These are phyloP conservation scores for Microcebus ravelobensis DNA, from an alignment of 2,113 vertebrate species.

Conservation along the genomic window DNA sequence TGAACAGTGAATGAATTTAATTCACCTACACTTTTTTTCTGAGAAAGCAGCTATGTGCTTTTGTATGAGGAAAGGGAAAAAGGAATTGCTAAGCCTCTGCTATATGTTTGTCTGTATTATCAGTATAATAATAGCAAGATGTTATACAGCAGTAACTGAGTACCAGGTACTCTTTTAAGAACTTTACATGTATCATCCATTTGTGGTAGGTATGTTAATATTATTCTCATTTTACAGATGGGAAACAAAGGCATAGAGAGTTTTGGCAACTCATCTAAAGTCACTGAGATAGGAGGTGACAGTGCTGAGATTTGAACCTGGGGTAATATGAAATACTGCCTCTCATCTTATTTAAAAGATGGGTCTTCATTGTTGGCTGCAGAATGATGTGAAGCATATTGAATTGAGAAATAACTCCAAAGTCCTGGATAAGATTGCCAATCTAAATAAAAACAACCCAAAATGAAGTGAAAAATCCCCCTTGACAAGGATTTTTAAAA, in stretches of 20 bases:
- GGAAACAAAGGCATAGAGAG: neutral
- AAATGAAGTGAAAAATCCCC: neutral
- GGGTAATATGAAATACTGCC: neutral
- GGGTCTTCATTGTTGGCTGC: neutral
- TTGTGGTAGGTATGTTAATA: neutral
- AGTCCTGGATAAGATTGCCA: neutral
- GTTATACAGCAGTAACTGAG: neutral
- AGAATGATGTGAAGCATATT: neutral
- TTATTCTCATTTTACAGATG: neutral
- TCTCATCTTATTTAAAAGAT: neutral
- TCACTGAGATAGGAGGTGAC: neutral
- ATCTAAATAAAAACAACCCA: constrained; percentile 48
- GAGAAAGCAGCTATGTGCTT: neutral
- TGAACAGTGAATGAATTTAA: neutral
- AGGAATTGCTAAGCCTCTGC: neutral
- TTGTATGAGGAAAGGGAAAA: neutral
- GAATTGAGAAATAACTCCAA: constrained; percentile 34
- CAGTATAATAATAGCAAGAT: neutral
- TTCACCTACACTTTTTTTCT: neutral
- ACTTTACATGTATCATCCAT: neutral
- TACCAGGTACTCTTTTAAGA: neutral
- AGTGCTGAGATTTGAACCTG: neutral
- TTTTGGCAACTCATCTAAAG: neutral
- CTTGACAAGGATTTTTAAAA: constrained; percentile 21
- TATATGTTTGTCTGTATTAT: neutral